A percentile compares a stretch with the other conserved stretches of the same genome.
phyloP scores from a whole-genome alignment of 2,888 invertebrate genomes.

The Argyra leucocephala region DNA sequence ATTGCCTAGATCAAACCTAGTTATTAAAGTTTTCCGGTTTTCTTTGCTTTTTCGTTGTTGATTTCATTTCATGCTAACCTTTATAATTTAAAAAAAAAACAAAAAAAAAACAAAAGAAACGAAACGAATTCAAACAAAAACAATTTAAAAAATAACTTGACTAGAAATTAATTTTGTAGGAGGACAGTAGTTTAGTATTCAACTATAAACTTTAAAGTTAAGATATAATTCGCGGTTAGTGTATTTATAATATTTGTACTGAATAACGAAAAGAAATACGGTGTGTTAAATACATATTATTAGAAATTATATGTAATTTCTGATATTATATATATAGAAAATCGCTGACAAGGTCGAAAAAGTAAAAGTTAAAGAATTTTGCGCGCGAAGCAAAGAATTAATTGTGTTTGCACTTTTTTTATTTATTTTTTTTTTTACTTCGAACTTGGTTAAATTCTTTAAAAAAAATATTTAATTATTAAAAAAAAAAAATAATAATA shows the following conservation, averaged over 20 bases:
- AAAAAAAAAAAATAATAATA: too few species aligned
- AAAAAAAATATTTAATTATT: too few species aligned
- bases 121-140: not conserved
- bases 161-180: not conserved
- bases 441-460: too few species aligned
- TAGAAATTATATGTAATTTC: too few species aligned
- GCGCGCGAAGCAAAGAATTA: not conserved
- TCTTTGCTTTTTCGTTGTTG: not conserved
- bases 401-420: too few species aligned
- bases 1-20: too few species aligned
- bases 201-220: not conserved
- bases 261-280: too few species aligned
- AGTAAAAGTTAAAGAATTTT: not conserved
- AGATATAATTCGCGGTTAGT: not conserved
- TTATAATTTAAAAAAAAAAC: not conserved
- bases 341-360: not conserved
- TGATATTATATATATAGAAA: too few species aligned
- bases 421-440: too few species aligned
- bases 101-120: not conserved
- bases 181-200: not conserved
- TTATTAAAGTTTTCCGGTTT: too few species aligned
- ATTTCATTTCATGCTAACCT: not conserved
- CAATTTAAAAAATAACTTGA: not conserved
- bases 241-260: too few species aligned
- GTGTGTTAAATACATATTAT: too few species aligned